phyloP scores from a whole-genome alignment of 2,888 invertebrate species.

The Drosophila mettleri region DNA sequence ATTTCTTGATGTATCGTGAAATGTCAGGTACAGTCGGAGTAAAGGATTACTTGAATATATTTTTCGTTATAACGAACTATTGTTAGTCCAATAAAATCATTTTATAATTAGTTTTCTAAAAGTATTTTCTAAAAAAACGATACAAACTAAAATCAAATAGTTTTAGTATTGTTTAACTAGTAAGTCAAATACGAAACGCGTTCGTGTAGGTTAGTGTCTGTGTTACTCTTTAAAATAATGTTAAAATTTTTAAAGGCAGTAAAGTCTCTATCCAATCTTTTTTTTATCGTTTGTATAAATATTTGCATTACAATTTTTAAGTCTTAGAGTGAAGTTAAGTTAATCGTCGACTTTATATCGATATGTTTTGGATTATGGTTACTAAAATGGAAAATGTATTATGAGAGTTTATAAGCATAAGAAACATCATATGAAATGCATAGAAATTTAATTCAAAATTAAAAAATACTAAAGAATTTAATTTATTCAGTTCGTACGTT shows the following conservation, averaged over 20 bases:
- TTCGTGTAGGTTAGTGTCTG: neutral
- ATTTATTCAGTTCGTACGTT: too few relatives aligned
- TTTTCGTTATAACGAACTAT: conserved; percentile 5
- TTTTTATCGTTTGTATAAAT: neutral
- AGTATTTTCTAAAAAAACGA: conserved; percentile 1
- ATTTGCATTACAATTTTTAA: neutral
- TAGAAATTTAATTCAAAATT: neutral
- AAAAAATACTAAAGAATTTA: neutral
- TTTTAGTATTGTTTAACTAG: neutral
- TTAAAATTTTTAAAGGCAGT: neutral
- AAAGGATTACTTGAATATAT: conserved; percentile 13
- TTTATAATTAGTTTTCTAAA: conserved; percentile 23
- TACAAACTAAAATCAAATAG: neutral
- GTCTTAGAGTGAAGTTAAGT: neutral
- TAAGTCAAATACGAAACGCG: neutral
- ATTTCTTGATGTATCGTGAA: conserved; percentile 24
- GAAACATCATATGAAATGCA: neutral
- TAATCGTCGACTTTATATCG: neutral
- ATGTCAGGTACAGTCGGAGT: conserved; percentile 29
- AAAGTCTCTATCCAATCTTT: neutral
- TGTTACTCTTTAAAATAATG: neutral
- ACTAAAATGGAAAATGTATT: neutral
- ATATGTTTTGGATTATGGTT: neutral
- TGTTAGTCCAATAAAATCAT: conserved; percentile 15
- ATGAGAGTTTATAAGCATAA: neutral